Evolutionary conservation across 2,888 invertebrate species (phyloP).

Genomic region (Drosophila colorata): DNA sequence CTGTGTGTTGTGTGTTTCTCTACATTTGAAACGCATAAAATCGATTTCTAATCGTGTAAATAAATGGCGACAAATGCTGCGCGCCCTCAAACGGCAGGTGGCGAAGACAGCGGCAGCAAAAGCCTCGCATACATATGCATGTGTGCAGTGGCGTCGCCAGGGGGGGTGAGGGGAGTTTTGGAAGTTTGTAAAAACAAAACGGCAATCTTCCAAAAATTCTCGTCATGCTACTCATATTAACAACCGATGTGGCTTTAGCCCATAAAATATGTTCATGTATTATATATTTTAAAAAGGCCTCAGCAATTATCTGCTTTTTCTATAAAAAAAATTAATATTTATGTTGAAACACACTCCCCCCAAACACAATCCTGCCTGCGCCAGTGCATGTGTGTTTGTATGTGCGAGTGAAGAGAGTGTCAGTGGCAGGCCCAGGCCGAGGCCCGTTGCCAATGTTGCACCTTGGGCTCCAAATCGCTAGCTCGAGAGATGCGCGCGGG

Average conservation of each 20-base stretch:
- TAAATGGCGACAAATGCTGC: slow-evolving; percentile 79
- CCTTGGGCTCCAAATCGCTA: slow-evolving; percentile 56
- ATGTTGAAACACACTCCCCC: too few relatives aligned
- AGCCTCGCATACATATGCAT: slow-evolving; percentile 3
- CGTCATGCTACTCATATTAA: too few relatives aligned
- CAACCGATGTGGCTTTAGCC: too few relatives aligned
- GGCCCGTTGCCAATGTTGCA: slow-evolving; percentile 68
- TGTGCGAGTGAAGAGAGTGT: slow-evolving; percentile 12
- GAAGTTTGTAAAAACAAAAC: too few relatives aligned
- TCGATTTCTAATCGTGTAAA: slow-evolving; percentile 79
- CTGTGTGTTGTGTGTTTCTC: slow-evolving; percentile 34
- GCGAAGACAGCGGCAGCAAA: slow-evolving; percentile 32
- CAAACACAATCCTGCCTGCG: too few relatives aligned
- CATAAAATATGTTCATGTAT: too few relatives aligned
- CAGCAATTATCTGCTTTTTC: too few relatives aligned
- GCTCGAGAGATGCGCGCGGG: slow-evolving; percentile 47
- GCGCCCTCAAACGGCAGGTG: slow-evolving; percentile 55
- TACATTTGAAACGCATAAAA: slow-evolving; percentile 74
- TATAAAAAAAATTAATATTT: too few relatives aligned
- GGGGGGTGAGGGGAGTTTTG: too few relatives aligned
- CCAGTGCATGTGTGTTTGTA: slow-evolving; percentile 15
- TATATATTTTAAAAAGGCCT: too few relatives aligned
- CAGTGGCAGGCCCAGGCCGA: slow-evolving; percentile 25
- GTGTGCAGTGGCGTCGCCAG: too few relatives aligned
- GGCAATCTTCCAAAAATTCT: too few relatives aligned